phyloP scores from a whole-genome alignment of 1,140 invertebrate species.

The Drosophila pandora region DNA sequence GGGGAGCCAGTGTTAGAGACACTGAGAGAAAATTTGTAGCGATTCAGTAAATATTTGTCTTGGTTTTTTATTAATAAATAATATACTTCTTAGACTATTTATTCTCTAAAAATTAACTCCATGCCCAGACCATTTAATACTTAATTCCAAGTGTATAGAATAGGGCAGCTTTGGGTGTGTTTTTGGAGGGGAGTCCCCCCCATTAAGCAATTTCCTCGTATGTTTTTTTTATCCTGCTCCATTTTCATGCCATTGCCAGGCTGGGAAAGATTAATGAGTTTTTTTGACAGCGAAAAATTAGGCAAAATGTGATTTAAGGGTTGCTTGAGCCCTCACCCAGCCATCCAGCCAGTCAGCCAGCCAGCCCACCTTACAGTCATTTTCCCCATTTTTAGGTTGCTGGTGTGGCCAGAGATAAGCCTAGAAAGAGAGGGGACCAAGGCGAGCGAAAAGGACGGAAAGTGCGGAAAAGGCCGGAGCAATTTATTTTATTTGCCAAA shows the following conservation, averaged over 20 bases:
- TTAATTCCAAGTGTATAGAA: slow-evolving; percentile 7
- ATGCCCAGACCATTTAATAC: too few species aligned
- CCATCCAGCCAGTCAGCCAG: neutral
- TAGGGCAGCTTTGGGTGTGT: slow-evolving; percentile 42
- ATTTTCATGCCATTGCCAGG: slow-evolving; percentile 78
- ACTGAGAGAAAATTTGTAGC: neutral
- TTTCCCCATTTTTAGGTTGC: slow-evolving; percentile 34
- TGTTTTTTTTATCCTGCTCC: slow-evolving; percentile 74
- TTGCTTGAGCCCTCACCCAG: slow-evolving; percentile 45
- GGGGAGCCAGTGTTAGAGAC: neutral
- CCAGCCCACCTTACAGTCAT: slow-evolving; percentile 31
- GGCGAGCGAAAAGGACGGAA: neutral
- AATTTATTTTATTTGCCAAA: slow-evolving; percentile 77
- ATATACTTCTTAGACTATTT: too few species aligned
- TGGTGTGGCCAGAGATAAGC: slow-evolving; percentile 74
- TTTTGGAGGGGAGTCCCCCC: slow-evolving; percentile 46
- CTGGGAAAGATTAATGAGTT: slow-evolving; percentile 77
- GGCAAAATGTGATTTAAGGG: slow-evolving; percentile 82
- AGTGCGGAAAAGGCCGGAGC: slow-evolving; percentile 54
- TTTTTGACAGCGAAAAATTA: slow-evolving; percentile 83
- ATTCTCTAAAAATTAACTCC: too few species aligned
- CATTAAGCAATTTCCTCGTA: slow-evolving; percentile 78
- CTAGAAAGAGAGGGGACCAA: slow-evolving; percentile 5
- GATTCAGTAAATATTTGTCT: neutral
- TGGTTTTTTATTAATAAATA: neutral